These are phyloP conservation scores for Falco naumanni DNA, from an alignment of 2,797 vertebrate genomes.

Conservation along the genomic window DNA sequence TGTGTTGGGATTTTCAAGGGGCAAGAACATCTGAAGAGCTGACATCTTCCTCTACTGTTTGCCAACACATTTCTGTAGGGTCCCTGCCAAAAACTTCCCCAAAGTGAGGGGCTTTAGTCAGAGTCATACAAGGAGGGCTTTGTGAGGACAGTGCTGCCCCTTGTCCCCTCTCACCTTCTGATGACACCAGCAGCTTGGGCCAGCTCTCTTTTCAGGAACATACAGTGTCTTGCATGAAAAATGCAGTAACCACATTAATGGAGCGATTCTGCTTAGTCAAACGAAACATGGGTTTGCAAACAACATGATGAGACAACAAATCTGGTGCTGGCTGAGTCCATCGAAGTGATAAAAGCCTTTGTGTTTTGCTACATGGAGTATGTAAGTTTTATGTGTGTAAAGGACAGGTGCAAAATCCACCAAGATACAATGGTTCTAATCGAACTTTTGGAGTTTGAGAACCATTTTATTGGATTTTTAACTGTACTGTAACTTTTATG, in stretches of 20 bases:
- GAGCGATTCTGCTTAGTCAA: neutral
- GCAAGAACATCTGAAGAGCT: neutral
- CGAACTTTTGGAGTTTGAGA: neutral
- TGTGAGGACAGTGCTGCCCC: neutral
- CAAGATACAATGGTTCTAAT: neutral
- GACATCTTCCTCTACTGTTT: neutral
- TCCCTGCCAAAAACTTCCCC: neutral
- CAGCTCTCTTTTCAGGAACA: neutral
- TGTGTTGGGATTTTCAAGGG: neutral
- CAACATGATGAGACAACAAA: neutral
- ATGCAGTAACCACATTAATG: neutral
- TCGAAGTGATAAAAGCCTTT: neutral
- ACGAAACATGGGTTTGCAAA: neutral
- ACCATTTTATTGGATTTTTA: neutral
- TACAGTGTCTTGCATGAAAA: neutral
- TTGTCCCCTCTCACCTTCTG: neutral
- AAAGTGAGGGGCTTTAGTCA: neutral
- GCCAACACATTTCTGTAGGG: neutral
- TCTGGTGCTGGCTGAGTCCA: neutral
- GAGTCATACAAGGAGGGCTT: neutral
- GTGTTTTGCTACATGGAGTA: neutral
- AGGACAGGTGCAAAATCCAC: neutral
- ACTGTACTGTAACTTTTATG: neutral
- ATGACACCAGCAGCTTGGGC: neutral
- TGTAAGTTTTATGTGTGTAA: neutral